These are phyloP conservation scores for Haliclona indistincta DNA, from an alignment of 37 sponge, comb jelly and placozoan genomes.

Conservation along the genomic window DNA sequence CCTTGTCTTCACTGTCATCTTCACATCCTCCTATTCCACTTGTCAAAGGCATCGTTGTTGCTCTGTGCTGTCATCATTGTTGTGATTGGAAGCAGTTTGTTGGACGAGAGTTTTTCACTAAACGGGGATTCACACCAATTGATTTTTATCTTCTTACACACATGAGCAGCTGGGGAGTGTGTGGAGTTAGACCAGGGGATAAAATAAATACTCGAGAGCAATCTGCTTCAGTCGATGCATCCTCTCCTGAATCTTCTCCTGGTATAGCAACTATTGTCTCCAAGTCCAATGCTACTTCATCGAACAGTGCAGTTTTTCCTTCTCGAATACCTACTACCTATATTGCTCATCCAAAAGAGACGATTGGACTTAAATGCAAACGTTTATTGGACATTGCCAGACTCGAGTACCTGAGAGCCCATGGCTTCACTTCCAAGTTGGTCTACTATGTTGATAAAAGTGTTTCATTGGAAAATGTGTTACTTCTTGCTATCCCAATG, in stretches of 20 bases:
- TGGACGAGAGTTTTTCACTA: slow-evolving; percentile 50
- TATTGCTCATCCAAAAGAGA: slow-evolving; percentile 67
- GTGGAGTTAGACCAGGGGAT: slow-evolving; percentile 49
- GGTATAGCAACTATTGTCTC: neutral
- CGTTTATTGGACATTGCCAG: slow-evolving; percentile 75
- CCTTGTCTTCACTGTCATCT: neutral
- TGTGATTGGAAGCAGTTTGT: slow-evolving; percentile 75
- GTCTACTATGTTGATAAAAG: slow-evolving; percentile 59
- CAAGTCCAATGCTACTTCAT: neutral
- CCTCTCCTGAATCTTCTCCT: neutral
- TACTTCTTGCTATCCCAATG: slow-evolving; percentile 52
- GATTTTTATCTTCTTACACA: slow-evolving; percentile 74
- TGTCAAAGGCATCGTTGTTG: slow-evolving; percentile 63
- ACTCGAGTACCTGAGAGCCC: slow-evolving; percentile 47
- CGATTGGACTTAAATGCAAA: slow-evolving; percentile 83
- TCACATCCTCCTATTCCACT: neutral
- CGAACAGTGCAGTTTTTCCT: neutral
- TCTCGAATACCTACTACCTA: neutral
- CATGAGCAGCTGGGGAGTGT: slow-evolving; percentile 92
- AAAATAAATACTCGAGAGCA: neutral
- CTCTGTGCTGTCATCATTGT: slow-evolving; percentile 91
- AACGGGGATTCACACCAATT: slow-evolving; percentile 57
- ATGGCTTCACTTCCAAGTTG: slow-evolving; percentile 54
- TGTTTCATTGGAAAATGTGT: slow-evolving; percentile 82
- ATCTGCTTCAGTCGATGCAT: neutral